Evolutionary conservation across 2,113 vertebrate genomes (phyloP).

Genomic region (Crotalus viridis): DNA sequence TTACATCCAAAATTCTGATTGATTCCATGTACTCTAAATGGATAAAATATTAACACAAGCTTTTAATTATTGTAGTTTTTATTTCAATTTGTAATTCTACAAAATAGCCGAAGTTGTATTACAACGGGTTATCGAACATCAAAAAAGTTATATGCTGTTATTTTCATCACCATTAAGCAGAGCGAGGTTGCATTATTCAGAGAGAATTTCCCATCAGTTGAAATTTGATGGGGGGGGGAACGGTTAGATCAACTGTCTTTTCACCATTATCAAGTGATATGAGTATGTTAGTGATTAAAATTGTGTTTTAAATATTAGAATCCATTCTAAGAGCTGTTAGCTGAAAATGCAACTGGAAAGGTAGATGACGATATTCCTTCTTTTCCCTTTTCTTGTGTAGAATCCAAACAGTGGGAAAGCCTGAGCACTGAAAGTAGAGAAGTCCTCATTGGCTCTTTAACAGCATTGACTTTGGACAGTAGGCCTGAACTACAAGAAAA

Average conservation of each 20-base stretch:
- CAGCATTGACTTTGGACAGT: constrained; percentile 87
- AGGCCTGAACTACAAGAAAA: constrained; percentile 89
- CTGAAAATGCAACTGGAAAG: background rate
- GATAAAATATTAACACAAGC: background rate
- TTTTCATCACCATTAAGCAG: background rate
- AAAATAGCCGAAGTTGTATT: background rate
- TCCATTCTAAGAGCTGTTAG: accelerated
- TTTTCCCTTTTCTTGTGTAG: constrained; percentile 66
- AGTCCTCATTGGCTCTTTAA: constrained; percentile 83
- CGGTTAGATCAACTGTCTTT: background rate
- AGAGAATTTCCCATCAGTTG: background rate
- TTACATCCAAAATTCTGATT: background rate
- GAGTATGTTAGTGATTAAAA: background rate
- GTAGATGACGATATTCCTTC: background rate
- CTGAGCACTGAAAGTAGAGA: constrained; percentile 83
- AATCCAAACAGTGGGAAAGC: constrained; percentile 86
- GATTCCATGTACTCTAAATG: background rate
- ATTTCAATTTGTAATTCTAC: background rate
- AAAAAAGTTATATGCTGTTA: background rate
- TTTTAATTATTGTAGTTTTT: background rate
- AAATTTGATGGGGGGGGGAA: background rate
- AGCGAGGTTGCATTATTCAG: background rate
- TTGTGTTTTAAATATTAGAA: background rate
- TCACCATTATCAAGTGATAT: background rate
- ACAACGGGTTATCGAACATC: background rate